Percentiles rank a stretch among this genome's conserved stretches.
These are phyloP conservation scores for Engystomops pustulosus DNA, from an alignment of 2,113 vertebrate genomes.

Conservation along the genomic window DNA sequence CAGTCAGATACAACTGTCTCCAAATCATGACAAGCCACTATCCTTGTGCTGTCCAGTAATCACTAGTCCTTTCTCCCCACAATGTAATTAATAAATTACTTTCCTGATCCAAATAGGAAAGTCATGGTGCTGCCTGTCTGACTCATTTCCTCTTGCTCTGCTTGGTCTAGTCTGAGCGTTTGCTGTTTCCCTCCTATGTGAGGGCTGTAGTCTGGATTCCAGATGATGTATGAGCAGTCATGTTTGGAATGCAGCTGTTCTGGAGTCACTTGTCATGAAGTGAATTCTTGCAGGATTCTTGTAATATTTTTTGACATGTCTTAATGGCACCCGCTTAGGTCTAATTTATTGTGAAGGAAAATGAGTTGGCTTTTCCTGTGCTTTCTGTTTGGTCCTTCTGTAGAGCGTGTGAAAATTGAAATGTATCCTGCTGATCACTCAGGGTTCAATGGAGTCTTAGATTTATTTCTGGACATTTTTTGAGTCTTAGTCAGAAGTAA, in stretches of 20 bases:
- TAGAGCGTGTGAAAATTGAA: conserved; percentile 13
- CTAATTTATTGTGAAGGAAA: conserved; percentile 36
- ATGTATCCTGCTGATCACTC: background rate
- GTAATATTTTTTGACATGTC: conserved; percentile 47
- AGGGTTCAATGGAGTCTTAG: background rate
- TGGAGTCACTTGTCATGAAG: conserved; percentile 39
- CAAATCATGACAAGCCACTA: no score
- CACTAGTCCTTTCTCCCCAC: background rate
- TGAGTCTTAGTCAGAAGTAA: background rate
- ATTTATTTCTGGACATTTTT: conserved; percentile 20
- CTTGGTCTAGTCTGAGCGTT: conserved; percentile 12
- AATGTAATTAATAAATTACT: conserved; percentile 22
- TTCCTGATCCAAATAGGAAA: conserved; percentile 45
- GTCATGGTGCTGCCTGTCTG: conserved; percentile 43
- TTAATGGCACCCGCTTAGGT: conserved; percentile 5
- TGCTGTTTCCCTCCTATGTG: conserved; percentile 23
- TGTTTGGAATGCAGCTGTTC: conserved; percentile 50
- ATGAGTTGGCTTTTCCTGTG: background rate
- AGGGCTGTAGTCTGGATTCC: conserved; percentile 34
- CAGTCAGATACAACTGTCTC: no score
- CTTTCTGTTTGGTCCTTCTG: background rate
- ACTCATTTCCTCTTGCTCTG: conserved; percentile 49
- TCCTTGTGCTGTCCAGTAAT: no score
- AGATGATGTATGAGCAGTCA: conserved; percentile 51
- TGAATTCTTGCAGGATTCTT: conserved; percentile 48